Evolutionary conservation across 2,888 invertebrate genomes (phyloP).

Genomic region (Lasioglossum marginatum): DNA sequence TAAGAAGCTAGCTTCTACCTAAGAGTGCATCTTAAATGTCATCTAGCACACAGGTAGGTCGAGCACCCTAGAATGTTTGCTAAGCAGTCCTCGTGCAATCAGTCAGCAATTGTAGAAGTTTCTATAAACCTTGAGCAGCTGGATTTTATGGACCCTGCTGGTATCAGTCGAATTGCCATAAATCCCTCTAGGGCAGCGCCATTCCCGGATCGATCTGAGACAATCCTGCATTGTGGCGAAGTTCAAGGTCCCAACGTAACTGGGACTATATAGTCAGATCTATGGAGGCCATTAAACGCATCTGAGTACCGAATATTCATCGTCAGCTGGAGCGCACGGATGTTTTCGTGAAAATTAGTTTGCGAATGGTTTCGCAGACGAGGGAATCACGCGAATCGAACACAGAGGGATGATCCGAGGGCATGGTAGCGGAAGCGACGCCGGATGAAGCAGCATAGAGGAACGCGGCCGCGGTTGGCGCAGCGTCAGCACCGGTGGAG

Average conservation of each 20-base stretch:
- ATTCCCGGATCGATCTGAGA: neutral
- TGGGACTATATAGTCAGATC: neutral
- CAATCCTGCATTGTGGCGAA: neutral
- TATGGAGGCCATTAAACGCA: neutral
- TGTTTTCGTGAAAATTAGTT: neutral
- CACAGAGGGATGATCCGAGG: slow-evolving; percentile 1
- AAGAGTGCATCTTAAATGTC: too few relatives aligned
- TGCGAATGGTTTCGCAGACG: neutral
- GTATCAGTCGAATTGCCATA: neutral
- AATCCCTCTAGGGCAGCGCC: neutral
- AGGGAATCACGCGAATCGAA: neutral
- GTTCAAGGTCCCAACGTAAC: neutral
- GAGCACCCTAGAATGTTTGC: neutral
- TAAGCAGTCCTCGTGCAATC: neutral
- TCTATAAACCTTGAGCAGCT: neutral
- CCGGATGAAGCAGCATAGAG: slow-evolving; percentile 20
- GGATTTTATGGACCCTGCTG: neutral
- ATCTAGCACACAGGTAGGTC: neutral
- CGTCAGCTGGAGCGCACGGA: neutral
- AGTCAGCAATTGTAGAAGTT: neutral
- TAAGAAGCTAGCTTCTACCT: too few relatives aligned
- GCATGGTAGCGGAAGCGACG: slow-evolving; percentile 30
- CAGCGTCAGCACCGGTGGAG: slow-evolving; percentile 29
- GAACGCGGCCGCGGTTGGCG: slow-evolving; percentile 32
- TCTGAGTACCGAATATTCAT: neutral